phyloP scores from a whole-genome alignment of 2,113 vertebrate species.

The Pomatostomus ruficeps region DNA sequence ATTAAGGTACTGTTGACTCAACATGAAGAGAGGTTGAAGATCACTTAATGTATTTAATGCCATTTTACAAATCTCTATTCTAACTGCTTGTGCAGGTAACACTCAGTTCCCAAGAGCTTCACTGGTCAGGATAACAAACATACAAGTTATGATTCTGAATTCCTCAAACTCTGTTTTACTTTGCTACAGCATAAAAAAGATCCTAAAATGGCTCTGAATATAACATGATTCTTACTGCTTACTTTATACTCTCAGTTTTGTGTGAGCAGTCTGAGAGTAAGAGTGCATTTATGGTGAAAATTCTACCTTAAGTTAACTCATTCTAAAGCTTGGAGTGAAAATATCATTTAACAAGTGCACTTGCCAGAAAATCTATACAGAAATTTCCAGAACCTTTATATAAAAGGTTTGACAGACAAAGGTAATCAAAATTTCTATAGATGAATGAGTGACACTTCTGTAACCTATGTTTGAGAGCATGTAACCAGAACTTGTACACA shows the following conservation, averaged over 20 bases:
- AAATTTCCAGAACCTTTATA: background rate
- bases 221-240: background rate
- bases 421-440: background rate
- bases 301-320: background rate
- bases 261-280: background rate
- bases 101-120: background rate
- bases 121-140: background rate
- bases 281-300: background rate
- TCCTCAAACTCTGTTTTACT: background rate
- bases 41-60: background rate
- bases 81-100: background rate
- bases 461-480: background rate
- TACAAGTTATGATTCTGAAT: background rate
- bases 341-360: background rate
- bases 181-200: background rate
- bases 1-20: background rate
- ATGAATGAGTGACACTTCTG: background rate
- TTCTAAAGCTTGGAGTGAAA: background rate
- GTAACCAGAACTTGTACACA: background rate
- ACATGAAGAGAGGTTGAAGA: background rate
- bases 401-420: background rate
- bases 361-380: background rate
- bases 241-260: background rate
- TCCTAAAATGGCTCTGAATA: background rate
- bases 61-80: background rate